phyloP scores from a whole-genome alignment of 2,888 invertebrate genomes.

The Nomada ferruginata region DNA sequence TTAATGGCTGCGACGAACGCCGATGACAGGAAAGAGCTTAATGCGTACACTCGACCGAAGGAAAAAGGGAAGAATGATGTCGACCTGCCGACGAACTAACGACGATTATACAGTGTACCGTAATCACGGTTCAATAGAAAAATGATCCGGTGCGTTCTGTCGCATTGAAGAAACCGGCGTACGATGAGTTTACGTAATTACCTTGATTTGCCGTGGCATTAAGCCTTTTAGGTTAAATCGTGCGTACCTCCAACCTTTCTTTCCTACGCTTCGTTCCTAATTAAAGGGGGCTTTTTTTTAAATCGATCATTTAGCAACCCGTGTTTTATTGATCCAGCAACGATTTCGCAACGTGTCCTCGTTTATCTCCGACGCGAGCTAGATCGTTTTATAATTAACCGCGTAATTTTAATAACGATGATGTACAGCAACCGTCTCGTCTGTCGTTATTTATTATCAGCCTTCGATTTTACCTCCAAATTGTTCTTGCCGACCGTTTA shows the following conservation, averaged over 20 bases:
- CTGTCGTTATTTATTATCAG: too few relatives aligned
- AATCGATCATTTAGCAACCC: background rate
- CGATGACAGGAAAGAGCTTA: constrained; percentile 67
- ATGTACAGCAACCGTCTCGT: too few relatives aligned
- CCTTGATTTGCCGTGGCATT: background rate
- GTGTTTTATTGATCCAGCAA: background rate
- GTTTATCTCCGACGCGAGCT: background rate
- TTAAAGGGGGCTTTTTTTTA: background rate
- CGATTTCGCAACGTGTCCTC: background rate
- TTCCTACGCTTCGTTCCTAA: too few relatives aligned
- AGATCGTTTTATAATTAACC: too few relatives aligned
- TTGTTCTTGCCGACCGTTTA: background rate
- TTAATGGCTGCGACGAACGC: constrained; percentile 64
- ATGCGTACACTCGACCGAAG: constrained; percentile 52
- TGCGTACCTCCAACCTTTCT: background rate
- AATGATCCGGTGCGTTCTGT: constrained; percentile 45
- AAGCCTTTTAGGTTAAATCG: background rate
- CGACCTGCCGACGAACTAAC: constrained; percentile 44
- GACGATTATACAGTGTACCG: constrained; percentile 53
- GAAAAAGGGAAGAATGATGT: constrained; percentile 61
- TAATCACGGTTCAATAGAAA: constrained; percentile 49
- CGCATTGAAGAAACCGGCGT: constrained; percentile 40
- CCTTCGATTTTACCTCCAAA: too few relatives aligned
- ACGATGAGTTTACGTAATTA: constrained; percentile 35
- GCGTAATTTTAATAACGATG: too few relatives aligned